Evolutionary conservation across 1,140 invertebrate genomes (phyloP).

Genomic region (Cyphomyrmex costatus): DNA sequence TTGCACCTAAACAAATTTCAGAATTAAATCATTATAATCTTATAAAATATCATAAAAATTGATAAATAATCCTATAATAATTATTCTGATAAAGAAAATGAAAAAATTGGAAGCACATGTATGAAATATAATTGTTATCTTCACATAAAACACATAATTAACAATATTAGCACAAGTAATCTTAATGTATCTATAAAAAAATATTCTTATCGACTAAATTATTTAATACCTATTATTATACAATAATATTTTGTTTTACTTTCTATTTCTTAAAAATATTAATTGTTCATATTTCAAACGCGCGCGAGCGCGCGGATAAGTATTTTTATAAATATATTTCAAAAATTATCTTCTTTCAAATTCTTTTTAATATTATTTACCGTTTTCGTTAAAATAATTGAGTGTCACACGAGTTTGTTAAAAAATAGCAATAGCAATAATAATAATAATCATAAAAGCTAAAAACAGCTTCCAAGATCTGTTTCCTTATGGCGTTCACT

Average conservation of each 20-base stretch:
- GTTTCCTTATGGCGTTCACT: background rate
- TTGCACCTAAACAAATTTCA: background rate
- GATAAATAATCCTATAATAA: background rate
- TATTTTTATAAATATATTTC: background rate
- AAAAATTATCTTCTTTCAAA: background rate
- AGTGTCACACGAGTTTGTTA: slow-evolving; percentile 8
- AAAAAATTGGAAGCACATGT: background rate
- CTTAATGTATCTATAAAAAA: background rate
- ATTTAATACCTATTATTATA: background rate
- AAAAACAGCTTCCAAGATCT: background rate
- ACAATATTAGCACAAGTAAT: background rate
- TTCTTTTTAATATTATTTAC: background rate
- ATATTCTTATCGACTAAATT: slow-evolving; percentile 14
- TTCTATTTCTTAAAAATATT: background rate
- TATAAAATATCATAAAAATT: background rate
- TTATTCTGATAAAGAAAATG: background rate
- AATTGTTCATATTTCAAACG: background rate
- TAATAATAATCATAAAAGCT: background rate
- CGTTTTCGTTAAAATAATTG: background rate
- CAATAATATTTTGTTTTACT: background rate
- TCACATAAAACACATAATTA: background rate
- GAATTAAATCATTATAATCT: background rate
- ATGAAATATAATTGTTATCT: background rate
- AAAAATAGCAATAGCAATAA: background rate
- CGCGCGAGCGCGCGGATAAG: too few relatives aligned